These are phyloP conservation scores for Euura lappo DNA, from an alignment of 1,140 invertebrate genomes.

Conservation along the genomic window DNA sequence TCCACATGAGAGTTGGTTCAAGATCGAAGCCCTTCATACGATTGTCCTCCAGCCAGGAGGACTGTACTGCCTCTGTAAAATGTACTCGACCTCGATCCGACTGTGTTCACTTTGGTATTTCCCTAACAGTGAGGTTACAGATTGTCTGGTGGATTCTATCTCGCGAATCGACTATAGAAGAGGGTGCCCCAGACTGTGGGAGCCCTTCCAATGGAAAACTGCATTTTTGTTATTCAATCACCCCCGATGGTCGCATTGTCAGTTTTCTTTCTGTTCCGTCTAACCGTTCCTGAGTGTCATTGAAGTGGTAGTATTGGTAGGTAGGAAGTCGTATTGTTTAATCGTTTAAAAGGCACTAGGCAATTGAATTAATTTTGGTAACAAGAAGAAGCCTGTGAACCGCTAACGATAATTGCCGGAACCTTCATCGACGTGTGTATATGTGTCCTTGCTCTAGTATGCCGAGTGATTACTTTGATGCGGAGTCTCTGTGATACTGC, in stretches of 20 bases:
- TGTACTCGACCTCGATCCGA: background rate
- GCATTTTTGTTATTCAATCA: too few relatives aligned
- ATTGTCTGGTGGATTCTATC: background rate
- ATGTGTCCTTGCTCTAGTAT: too few relatives aligned
- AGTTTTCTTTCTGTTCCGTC: background rate
- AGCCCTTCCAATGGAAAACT: too few relatives aligned
- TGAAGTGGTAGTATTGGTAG: too few relatives aligned
- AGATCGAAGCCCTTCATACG: background rate
- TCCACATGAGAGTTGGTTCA: background rate
- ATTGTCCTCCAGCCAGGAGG: background rate
- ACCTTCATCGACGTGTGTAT: background rate
- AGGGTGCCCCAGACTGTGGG: background rate
- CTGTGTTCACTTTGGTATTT: background rate
- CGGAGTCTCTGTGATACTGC: too few relatives aligned
- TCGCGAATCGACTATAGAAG: background rate
- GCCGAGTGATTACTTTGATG: too few relatives aligned
- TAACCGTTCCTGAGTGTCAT: background rate
- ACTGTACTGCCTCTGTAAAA: background rate
- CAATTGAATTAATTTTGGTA: constrained; percentile 38
- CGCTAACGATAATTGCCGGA: constrained; percentile 33
- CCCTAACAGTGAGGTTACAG: too few relatives aligned
- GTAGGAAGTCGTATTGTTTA: background rate
- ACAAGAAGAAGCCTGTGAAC: constrained; percentile 32
- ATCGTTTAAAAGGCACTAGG: constrained; percentile 6
- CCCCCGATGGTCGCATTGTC: too few relatives aligned